phyloP scores from a whole-genome alignment of 1,140 invertebrate genomes.

The Leptinotarsa texana region DNA sequence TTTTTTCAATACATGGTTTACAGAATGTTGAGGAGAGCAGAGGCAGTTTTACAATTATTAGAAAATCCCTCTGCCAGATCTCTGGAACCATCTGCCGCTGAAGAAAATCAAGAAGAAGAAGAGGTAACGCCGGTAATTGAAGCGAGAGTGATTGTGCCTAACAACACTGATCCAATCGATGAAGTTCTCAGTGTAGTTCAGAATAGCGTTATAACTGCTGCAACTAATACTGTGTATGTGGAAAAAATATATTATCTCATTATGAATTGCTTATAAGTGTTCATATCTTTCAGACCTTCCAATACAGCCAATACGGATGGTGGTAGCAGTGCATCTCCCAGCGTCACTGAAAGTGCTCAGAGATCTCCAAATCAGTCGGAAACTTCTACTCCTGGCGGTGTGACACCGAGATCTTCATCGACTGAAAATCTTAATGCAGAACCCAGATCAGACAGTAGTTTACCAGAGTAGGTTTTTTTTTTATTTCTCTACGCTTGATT shows the following conservation, averaged over 20 bases:
- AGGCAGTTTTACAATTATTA: conserved; percentile 46
- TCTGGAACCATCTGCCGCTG: conserved; percentile 29
- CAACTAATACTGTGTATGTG: conserved; percentile 40
- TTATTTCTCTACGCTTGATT: not conserved
- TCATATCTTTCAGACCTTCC: conserved; percentile 4
- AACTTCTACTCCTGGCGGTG: conserved; percentile 42
- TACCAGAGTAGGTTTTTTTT: conserved; percentile 24
- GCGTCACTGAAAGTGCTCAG: conserved; percentile 18
- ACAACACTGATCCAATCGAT: conserved; percentile 43
- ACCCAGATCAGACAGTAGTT: conserved; percentile 17
- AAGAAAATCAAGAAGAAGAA: conserved; percentile 51
- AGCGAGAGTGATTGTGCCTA: conserved; percentile 53
- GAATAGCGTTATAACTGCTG: conserved; percentile 42
- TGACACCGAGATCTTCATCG: conserved; percentile 38
- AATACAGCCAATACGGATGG: not conserved
- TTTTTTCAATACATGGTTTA: conserved; percentile 10
- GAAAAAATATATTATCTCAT: not conserved
- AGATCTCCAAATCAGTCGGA: conserved; percentile 32
- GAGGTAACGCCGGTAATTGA: conserved; percentile 55
- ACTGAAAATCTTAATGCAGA: conserved; percentile 33
- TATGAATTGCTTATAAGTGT: not conserved
- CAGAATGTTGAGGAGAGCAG: conserved; percentile 51
- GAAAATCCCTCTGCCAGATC: conserved; percentile 46
- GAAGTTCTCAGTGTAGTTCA: conserved; percentile 47
- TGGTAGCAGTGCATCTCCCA: conserved; percentile 15